A percentile compares a stretch with the other conserved stretches of the same genome.
These are phyloP conservation scores for Ochropacha duplaris DNA, from an alignment of 2,888 invertebrate genomes.

Conservation along the genomic window DNA sequence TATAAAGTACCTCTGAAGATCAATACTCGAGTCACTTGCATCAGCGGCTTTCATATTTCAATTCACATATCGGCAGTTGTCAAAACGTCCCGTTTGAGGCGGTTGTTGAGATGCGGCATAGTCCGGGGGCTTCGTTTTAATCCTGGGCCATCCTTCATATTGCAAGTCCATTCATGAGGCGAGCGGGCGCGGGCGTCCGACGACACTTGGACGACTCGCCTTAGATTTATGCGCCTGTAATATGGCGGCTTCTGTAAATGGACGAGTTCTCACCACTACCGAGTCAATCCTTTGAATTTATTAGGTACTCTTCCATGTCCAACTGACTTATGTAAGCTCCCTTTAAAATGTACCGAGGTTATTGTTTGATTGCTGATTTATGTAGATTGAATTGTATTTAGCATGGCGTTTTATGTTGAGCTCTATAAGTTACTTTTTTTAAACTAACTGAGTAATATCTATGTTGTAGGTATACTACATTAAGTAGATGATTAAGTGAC, in stretches of 20 bases:
- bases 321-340: conserved; percentile 59
- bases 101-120: conserved; percentile 52
- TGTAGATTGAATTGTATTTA: conserved; percentile 19
- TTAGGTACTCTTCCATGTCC: conserved; percentile 53
- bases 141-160: conserved; percentile 72
- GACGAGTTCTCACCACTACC: conserved; percentile 73
- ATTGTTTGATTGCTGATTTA: conserved; percentile 74
- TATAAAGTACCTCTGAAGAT: conserved; percentile 32
- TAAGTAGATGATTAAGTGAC: too few relatives aligned
- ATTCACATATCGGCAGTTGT: conserved; percentile 73
- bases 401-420: neutral
- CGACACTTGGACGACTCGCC: conserved; percentile 60
- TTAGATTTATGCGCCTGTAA: conserved; percentile 76
- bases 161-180: conserved; percentile 63
- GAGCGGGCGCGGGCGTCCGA: conserved; percentile 48
- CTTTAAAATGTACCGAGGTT: conserved; percentile 57
- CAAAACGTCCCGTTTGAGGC: conserved; percentile 67
- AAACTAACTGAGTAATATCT: too few relatives aligned
- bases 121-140: conserved; percentile 44
- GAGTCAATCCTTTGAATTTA: conserved; percentile 77
- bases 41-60: conserved; percentile 72
- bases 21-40: conserved; percentile 44
- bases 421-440: neutral
- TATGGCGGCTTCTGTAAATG: conserved; percentile 75
- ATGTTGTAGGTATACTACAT: too few relatives aligned